A percentile compares a stretch with the other conserved stretches of the same genome.
phyloP scores from a whole-genome alignment of 2,888 invertebrate species.

The Drosophila neonasuta region DNA sequence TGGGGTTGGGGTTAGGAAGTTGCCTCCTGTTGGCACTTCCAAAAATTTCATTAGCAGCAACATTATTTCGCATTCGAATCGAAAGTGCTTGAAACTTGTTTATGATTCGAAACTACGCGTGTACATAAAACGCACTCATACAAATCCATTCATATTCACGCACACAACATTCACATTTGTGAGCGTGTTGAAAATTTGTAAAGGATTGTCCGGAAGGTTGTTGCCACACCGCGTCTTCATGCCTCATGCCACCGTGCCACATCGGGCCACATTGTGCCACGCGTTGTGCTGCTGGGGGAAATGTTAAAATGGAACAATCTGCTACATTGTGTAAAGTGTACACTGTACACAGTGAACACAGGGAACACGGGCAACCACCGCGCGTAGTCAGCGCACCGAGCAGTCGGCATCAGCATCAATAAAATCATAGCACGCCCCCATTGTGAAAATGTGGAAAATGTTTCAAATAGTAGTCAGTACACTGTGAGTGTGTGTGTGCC shows the following conservation, averaged over 20 bases:
- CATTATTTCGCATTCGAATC: conserved; percentile 19
- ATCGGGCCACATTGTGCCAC: background rate
- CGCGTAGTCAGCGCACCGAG: background rate
- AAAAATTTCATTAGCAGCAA: conserved; percentile 14
- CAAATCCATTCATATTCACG: conserved; percentile 20
- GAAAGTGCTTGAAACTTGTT: conserved; percentile 25
- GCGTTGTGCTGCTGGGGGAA: conserved; percentile 67
- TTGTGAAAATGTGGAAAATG: conserved; percentile 43
- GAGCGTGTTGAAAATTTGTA: conserved; percentile 59
- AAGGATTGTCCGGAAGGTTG: conserved; percentile 66
- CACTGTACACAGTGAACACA: conserved; percentile 18
- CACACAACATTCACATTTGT: conserved; percentile 11
- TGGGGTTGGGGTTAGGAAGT: background rate
- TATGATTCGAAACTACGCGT: conserved; percentile 27
- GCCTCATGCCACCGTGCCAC: background rate
- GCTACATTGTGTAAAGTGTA: conserved; percentile 74
- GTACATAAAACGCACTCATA: conserved; percentile 22
- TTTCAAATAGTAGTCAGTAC: conserved; percentile 50
- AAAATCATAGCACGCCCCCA: conserved; percentile 61
- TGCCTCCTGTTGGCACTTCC: background rate
- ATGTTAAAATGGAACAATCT: conserved; percentile 70
- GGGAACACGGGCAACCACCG: conserved; percentile 18
- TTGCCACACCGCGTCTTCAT: conserved; percentile 28
- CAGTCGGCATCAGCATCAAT: conserved; percentile 46
- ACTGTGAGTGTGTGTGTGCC: conserved; percentile 17